Evolutionary conservation across 2,888 invertebrate genomes (phyloP).

Genomic region (Seira ritae): DNA sequence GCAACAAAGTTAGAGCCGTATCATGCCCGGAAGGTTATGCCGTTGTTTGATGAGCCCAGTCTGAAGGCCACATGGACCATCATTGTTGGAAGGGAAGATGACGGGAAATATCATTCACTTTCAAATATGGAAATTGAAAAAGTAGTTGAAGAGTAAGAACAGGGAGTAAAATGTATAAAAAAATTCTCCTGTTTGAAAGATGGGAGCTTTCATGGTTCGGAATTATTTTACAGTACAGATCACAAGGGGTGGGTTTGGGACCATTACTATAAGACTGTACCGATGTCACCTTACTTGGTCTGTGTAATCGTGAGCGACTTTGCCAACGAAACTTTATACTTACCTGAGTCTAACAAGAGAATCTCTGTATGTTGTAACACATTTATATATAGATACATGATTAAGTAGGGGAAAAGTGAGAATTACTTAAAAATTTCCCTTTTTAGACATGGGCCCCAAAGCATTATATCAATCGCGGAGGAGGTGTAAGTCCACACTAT

Average conservation of each 20-base stretch:
- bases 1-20: slow-evolving; percentile 68
- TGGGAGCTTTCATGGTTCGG: neutral
- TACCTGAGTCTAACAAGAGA: neutral
- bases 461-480: slow-evolving; percentile 51
- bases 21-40: slow-evolving; percentile 64
- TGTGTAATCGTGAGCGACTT: slow-evolving; percentile 67
- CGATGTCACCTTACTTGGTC: slow-evolving; percentile 67
- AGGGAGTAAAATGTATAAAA: slow-evolving; percentile 4
- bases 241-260: slow-evolving; percentile 64
- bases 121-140: slow-evolving; percentile 58
- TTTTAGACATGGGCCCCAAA: slow-evolving; percentile 32
- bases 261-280: slow-evolving; percentile 41
- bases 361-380: slow-evolving; percentile 30
- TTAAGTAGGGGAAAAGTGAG: neutral
- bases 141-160: neutral
- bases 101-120: slow-evolving; percentile 46
- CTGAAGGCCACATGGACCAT: slow-evolving; percentile 67
- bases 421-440: neutral
- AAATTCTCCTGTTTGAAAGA: neutral
- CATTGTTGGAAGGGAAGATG: slow-evolving; percentile 11
- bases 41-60: slow-evolving; percentile 67
- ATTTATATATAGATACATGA: neutral
- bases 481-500: too few species aligned
- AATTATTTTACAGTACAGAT: neutral
- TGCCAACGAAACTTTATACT: slow-evolving; percentile 6